Percentiles rank a stretch among this genome's conserved stretches.
Conservation (phyloP, 2,888 invertebrate species). For the Lasiommata megera region DNA sequence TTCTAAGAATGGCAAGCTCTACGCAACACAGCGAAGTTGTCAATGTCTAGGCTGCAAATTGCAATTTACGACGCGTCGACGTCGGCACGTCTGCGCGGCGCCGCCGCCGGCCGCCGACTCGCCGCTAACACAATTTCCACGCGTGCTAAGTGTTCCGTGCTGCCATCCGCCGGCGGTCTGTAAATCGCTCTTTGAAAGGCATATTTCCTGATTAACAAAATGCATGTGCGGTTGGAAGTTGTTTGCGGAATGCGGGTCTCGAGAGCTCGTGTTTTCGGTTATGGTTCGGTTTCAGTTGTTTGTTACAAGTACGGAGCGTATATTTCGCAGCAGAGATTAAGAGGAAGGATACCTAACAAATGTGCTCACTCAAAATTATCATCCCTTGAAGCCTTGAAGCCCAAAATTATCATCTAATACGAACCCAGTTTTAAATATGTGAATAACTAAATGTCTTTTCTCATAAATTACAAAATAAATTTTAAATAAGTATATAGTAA, state of each 20-base stretch:
- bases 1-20: conserved; percentile 7
- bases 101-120: conserved; percentile 20
- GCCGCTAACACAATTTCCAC: too few relatives aligned
- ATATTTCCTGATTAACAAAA: conserved; percentile 26
- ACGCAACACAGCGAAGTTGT: conserved; percentile 4
- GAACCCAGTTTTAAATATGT: too few relatives aligned
- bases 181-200: conserved; percentile 15
- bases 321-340: too few relatives aligned
- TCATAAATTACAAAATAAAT: too few relatives aligned
- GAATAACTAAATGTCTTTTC: too few relatives aligned
- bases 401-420: too few relatives aligned
- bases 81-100: conserved; percentile 35
- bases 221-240: conserved; percentile 3
- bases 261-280: conserved; percentile 7
- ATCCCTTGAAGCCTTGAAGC: too few relatives aligned
- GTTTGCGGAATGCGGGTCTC: not conserved
- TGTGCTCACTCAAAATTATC: too few relatives aligned
- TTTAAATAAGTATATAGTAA: too few relatives aligned
- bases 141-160: conserved; percentile 24
- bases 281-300: not conserved
- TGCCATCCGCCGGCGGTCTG: conserved; percentile 15
- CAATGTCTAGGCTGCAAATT: conserved; percentile 28
- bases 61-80: conserved; percentile 33
- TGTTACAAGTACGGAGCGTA: too few relatives aligned
- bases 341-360: too few relatives aligned